Evolutionary conservation across 2,113 vertebrate genomes (phyloP).

Genomic region (Felis catus): F.catus_Fca126_mat1.0 CM031412.1:119417501-119418000

Average conservation of each 20-base stretch:
- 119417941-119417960: neutral
- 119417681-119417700: neutral
- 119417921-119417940: neutral
- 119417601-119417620: neutral
- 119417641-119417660: neutral
- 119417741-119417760: neutral
- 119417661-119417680: neutral
- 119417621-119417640: neutral
- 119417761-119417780: neutral
- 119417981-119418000: neutral
- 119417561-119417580: neutral
- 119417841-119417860: neutral
- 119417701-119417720: neutral
- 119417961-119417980: neutral
- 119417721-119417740: neutral
- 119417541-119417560: neutral
- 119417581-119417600: neutral
- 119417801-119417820: neutral
- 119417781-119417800: neutral
- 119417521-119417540: neutral
- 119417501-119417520: neutral
- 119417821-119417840: neutral
- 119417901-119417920: neutral
- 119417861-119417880: neutral
- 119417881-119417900: constrained; percentile 23